Base-by-base conservation (phyloP, 2,797 vertebrate species). In the Argentina silus region DNA sequence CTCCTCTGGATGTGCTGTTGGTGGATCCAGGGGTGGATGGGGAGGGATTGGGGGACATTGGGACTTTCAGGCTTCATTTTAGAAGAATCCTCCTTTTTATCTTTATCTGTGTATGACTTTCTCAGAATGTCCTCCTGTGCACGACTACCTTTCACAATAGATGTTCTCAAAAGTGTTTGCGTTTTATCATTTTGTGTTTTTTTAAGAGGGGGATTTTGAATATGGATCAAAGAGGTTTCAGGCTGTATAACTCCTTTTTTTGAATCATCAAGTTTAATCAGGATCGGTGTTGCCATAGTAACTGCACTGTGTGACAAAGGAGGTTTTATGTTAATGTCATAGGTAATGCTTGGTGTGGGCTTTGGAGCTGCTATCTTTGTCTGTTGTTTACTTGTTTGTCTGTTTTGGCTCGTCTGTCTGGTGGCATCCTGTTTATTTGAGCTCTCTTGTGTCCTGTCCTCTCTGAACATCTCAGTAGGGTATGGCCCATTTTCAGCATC, bases 1-100 rank as follows among this genome's bases (percentile, higher is more conserved):
- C 14, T 67, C 47, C 48, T 48, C 47, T 48, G 64, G 45, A 23
- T 47, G 12, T 66, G 47, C 17, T 59, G 11, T 59, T 66, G 64
- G 45, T 66, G 21, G 45, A 66, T 23, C 64, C 64, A 67, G 11
- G 65, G 68, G 21, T 67, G 65, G 21, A 67, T 48, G 21, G 65
- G 65, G 23, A 51, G 65, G 17, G 56, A 10, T 21, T 21, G 19
- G 19, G 19, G 7, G 21, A 21, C 19, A 50, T 7, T 27, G 8
- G 65, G 47, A 67, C 65, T 36, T 14, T n/a, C 65, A 51, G 48
- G 47, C 8, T 36, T 50, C 3, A 23, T 48, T 67, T 67, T 14
- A 51, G 47, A 51, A 47, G 1, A 11, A 27, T 67, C 12, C 23
- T 53, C 23, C 21, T 10, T 59, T 51, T 48, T 51, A 48, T 67